Evolutionary conservation across 2,113 vertebrate species (phyloP).

Genomic region (Odontesthes bonariensis): DNA sequence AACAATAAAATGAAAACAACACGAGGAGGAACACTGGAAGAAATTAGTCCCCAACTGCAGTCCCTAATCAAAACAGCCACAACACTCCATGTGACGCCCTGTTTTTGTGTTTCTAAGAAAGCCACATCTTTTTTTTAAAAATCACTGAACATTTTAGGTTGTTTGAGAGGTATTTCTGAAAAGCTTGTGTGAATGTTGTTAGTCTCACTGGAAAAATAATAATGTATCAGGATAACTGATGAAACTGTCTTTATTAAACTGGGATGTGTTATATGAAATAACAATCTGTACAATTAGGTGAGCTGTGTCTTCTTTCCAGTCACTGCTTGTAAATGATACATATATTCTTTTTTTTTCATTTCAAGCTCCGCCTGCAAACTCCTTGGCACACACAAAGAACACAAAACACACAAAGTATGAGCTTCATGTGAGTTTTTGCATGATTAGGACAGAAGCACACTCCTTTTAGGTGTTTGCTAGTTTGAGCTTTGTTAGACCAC

Average conservation of each 20-base stretch:
- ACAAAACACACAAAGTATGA: not conserved
- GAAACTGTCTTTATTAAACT: no score
- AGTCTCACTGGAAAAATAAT: slow-evolving; percentile 2
- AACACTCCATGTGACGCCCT: slow-evolving; percentile 40
- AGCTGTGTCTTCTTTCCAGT: no score
- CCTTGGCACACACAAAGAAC: not conserved
- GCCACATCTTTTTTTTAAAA: slow-evolving; percentile 32
- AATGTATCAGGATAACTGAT: not conserved
- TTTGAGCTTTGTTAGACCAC: no score
- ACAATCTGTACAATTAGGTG: not conserved
- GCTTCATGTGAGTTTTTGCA: not conserved
- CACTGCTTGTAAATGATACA: no score
- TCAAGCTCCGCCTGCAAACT: no score
- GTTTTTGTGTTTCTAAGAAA: slow-evolving; percentile 21
- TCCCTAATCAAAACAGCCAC: slow-evolving; percentile 56
- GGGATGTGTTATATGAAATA: not conserved
- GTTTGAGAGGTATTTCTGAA: not conserved
- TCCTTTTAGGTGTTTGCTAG: slow-evolving; percentile 12
- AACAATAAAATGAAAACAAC: slow-evolving; percentile 68
- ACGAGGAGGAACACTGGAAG: slow-evolving; percentile 59
- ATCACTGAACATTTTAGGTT: no score
- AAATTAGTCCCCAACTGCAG: slow-evolving; percentile 60
- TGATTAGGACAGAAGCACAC: slow-evolving; percentile 9
- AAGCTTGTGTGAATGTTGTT: slow-evolving; percentile 19
- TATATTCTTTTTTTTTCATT: no score